phyloP scores from a whole-genome alignment of 1,140 invertebrate species.

The Venustaconcha ellipsiformis region DNA sequence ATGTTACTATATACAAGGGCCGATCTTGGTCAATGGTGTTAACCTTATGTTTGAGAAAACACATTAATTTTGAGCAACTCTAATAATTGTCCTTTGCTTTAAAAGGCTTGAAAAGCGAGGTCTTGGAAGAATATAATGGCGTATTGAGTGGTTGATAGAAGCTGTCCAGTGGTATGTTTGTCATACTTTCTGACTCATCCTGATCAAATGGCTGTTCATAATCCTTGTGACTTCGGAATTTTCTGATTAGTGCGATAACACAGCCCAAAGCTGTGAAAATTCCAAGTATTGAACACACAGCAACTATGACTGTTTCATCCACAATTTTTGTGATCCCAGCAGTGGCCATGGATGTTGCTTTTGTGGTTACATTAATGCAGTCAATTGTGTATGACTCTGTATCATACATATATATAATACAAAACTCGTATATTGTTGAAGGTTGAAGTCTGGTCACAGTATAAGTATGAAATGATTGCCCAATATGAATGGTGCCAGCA shows the following conservation, averaged over 20 bases:
- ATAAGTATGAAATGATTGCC: conserved; percentile 54
- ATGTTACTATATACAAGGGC: no score
- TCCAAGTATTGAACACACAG: conserved; percentile 52
- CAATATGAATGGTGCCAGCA: conserved; percentile 43
- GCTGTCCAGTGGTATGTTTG: conserved; percentile 68
- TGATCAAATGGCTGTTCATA: conserved; percentile 58
- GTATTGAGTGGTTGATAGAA: conserved; percentile 54
- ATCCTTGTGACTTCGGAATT: conserved; percentile 61
- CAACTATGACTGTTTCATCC: conserved; percentile 53
- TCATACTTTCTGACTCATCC: conserved; percentile 54
- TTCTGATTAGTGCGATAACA: conserved; percentile 52
- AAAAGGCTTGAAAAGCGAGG: conserved; percentile 37
- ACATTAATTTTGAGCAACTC: no score
- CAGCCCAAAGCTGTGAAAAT: conserved; percentile 58
- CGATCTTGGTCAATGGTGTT: no score
- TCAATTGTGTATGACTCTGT: conserved; percentile 63
- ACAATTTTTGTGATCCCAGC: conserved; percentile 55
- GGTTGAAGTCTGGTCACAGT: conserved; percentile 69
- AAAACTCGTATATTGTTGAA: conserved; percentile 69
- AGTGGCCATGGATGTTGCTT: conserved; percentile 6
- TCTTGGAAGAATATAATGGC: conserved; percentile 59
- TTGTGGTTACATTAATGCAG: conserved; percentile 63
- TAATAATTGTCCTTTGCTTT: no score
- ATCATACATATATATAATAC: conserved; percentile 65
- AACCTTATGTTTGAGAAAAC: no score